phyloP scores from a whole-genome alignment of 2,888 invertebrate species.

The Leucophora obtusa region DNA sequence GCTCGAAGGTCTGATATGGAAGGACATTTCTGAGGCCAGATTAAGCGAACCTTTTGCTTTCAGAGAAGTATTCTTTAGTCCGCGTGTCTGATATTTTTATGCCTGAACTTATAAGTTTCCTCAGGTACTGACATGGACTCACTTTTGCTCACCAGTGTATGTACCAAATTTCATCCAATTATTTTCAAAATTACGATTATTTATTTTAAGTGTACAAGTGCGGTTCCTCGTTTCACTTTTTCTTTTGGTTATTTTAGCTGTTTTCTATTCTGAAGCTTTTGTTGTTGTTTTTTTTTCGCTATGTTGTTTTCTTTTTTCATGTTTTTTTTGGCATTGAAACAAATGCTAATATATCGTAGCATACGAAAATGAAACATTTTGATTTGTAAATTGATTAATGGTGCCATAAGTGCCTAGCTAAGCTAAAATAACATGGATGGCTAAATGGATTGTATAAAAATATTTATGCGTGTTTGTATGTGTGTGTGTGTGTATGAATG shows the following conservation, averaged over 20 bases:
- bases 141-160: too few relatives aligned
- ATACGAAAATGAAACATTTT: slow-evolving; percentile 61
- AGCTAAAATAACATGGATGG: slow-evolving; percentile 55
- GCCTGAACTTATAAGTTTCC: too few relatives aligned
- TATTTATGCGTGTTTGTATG: not conserved
- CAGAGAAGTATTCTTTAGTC: too few relatives aligned
- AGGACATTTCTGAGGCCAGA: too few relatives aligned
- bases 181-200: too few relatives aligned
- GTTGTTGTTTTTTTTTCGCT: slow-evolving; percentile 7
- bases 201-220: too few relatives aligned
- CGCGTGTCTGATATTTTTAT: too few relatives aligned
- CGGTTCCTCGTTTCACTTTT: slow-evolving; percentile 26
- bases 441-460: slow-evolving; percentile 40
- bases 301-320: slow-evolving; percentile 40
- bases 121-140: too few relatives aligned
- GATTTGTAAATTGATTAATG: slow-evolving; percentile 65
- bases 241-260: not conserved
- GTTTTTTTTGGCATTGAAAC: slow-evolving; percentile 42
- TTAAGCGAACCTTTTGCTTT: too few relatives aligned
- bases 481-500: not conserved
- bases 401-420: slow-evolving; percentile 63
- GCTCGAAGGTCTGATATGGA: too few relatives aligned
- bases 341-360: slow-evolving; percentile 63
- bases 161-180: too few relatives aligned
- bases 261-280: slow-evolving; percentile 5